phyloP scores from a whole-genome alignment of 2,797 vertebrate genomes.

The Pachyuromys duprasi region DNA sequence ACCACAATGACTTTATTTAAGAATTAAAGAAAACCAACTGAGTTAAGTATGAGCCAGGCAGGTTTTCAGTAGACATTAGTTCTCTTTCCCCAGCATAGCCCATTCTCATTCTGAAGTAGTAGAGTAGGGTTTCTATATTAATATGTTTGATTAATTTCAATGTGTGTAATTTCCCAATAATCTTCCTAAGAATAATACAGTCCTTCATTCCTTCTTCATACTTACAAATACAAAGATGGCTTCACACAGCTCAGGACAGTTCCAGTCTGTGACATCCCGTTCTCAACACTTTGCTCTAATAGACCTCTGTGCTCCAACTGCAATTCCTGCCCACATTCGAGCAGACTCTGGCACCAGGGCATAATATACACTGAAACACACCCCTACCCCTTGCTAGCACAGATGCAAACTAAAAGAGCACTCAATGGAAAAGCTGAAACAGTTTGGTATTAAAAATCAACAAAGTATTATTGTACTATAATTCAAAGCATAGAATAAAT shows the following conservation, averaged over 20 bases:
- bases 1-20: background rate
- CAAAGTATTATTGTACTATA: background rate
- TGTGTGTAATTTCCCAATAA: background rate
- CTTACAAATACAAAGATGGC: background rate
- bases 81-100: background rate
- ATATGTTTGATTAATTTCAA: background rate
- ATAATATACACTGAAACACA: background rate
- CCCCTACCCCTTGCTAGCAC: background rate
- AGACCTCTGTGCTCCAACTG: background rate
- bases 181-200: background rate
- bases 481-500: conserved; percentile 2
- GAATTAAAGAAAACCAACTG: background rate
- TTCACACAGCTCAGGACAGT: background rate
- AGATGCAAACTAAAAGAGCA: background rate
- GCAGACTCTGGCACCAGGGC: background rate
- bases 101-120: background rate
- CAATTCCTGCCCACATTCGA: background rate
- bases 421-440: background rate
- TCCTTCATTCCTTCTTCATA: background rate
- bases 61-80: background rate
- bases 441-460: background rate
- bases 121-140: background rate
- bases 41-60: background rate
- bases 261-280: background rate
- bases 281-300: background rate